Percentiles rank a stretch among this genome's conserved stretches.
These are phyloP conservation scores for Neogale vison DNA, from an alignment of 2,113 vertebrate genomes.

Conservation along the genomic window DNA sequence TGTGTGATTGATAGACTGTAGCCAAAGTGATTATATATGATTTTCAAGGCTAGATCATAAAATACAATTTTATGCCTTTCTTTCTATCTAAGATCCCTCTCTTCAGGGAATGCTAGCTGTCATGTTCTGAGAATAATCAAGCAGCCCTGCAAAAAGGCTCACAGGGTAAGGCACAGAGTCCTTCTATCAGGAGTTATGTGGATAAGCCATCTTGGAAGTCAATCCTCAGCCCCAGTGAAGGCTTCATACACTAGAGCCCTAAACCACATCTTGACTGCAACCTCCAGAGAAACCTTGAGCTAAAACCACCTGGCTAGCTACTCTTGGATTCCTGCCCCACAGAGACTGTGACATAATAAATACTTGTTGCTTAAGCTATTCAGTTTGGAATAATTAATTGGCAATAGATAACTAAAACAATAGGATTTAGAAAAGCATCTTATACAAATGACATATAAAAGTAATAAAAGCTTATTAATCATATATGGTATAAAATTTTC, in stretches of 20 bases:
- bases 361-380: background rate
- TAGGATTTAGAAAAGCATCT: background rate
- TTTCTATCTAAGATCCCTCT: background rate
- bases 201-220: background rate
- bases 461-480: background rate
- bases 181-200: background rate
- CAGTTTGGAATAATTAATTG: background rate
- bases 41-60: background rate
- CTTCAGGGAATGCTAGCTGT: background rate
- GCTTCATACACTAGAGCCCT: background rate
- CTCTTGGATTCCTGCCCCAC: background rate
- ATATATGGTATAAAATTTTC: background rate
- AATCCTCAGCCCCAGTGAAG: background rate
- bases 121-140: background rate
- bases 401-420: background rate
- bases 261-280: background rate
- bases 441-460: background rate
- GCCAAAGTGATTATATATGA: background rate
- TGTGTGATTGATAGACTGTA: background rate
- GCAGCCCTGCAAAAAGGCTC: background rate
- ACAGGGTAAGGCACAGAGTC: background rate
- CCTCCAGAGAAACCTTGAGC: no score
- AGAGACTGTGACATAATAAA: background rate
- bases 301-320: background rate
- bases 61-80: background rate